These are phyloP conservation scores for Macrobrachium rosenbergii DNA, from an alignment of 1,140 invertebrate genomes.

Conservation along the genomic window DNA sequence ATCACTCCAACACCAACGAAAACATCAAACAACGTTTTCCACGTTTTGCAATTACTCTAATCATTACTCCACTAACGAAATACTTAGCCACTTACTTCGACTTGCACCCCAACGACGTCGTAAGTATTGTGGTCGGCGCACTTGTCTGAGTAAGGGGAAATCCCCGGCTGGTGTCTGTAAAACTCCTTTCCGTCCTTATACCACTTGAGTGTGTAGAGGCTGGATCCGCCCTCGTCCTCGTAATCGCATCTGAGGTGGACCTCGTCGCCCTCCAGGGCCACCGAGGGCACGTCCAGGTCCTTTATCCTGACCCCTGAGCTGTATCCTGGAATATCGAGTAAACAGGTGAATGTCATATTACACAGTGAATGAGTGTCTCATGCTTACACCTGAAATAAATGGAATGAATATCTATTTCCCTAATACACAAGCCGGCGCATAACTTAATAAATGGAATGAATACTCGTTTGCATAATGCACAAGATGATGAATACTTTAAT, in stretches of 20 bases:
- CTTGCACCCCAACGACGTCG: conserved; percentile 30
- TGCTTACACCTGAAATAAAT: no score
- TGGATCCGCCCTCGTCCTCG: conserved; percentile 58
- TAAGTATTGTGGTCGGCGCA: conserved; percentile 28
- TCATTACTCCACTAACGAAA: no score
- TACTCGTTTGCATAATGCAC: no score
- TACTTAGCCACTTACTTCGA: conserved; percentile 38
- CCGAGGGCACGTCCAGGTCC: conserved; percentile 41
- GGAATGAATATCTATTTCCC: no score
- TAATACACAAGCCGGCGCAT: no score
- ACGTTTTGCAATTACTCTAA: no score
- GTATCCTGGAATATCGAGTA: not conserved
- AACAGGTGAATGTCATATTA: no score
- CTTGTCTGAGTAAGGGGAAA: not conserved
- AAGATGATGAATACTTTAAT: no score
- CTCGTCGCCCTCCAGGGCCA: conserved; percentile 53
- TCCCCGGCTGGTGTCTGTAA: conserved; percentile 59
- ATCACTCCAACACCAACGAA: no score
- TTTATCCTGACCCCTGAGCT: conserved; percentile 42
- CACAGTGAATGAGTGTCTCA: no score
- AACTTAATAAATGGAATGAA: no score
- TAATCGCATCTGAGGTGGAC: conserved; percentile 60
- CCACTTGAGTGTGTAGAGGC: conserved; percentile 65
- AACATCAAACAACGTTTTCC: no score
- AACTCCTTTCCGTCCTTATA: conserved; percentile 65